Percentiles rank a stretch among this genome's conserved stretches.
phyloP scores from a whole-genome alignment of 2,888 invertebrate genomes.

The Apotomis turbidana region DNA sequence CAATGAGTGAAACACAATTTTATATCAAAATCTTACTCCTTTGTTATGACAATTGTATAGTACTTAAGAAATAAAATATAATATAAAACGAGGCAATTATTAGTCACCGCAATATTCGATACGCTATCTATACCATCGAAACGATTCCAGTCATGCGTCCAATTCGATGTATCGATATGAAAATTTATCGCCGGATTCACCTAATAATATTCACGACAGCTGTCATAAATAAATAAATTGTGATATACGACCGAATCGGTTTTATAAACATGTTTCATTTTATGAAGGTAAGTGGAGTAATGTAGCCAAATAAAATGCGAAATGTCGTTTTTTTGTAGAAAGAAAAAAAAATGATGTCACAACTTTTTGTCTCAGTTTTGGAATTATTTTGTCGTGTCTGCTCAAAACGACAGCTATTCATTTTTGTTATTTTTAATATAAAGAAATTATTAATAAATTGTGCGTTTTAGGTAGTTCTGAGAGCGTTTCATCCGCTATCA shows the following conservation, averaged over 20 bases:
- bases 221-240: slow-evolving; percentile 38
- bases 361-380: too few relatives aligned
- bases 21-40: too few relatives aligned
- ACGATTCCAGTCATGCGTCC: slow-evolving; percentile 2
- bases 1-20: too few relatives aligned
- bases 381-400: too few relatives aligned
- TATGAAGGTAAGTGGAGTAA: slow-evolving; percentile 25
- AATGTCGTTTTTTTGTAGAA: neutral
- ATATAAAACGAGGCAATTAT: neutral
- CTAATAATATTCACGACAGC: slow-evolving; percentile 35
- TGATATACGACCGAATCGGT: slow-evolving; percentile 23
- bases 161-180: slow-evolving; percentile 24
- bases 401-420: too few relatives aligned
- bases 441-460: too few relatives aligned
- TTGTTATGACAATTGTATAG: too few relatives aligned
- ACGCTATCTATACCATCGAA: neutral
- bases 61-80: too few relatives aligned
- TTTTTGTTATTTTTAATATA: too few relatives aligned
- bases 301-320: slow-evolving; percentile 4
- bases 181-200: slow-evolving; percentile 26
- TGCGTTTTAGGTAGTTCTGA: too few relatives aligned
- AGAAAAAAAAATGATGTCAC: neutral
- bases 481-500: too few relatives aligned
- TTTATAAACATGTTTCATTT: slow-evolving; percentile 32
- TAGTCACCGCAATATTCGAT: neutral